Base-by-base conservation (phyloP, 2,113 vertebrate genomes). In the Progne subis region DNA sequence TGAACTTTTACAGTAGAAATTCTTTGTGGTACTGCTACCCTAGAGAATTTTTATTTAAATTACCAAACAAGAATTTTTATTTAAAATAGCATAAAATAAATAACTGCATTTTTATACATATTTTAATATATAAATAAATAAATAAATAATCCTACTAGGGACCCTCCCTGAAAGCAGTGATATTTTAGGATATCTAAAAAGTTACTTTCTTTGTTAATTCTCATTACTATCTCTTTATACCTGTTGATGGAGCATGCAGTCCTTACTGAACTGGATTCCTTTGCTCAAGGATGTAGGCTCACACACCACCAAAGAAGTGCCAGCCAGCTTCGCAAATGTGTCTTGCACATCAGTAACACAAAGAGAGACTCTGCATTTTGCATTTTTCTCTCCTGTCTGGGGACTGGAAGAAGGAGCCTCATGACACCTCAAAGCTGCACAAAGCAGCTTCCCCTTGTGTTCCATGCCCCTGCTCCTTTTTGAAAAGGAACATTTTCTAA, bases 401-500 rank as follows among this genome's bases (percentile, higher is more conserved):
- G 86, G 67, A 64, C 31, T 91, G 18, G 17, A 80, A 96, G 78
- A 56, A 84, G 84, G 96, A 97, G 24, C 18, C 39, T 59, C 29
- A 10, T 1, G 4, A 90, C 8, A 31, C 39, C 90, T 96, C 74
- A 83, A 60, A 97, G 69, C 52, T 79, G 81, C 49, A 69, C 57
- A 88, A 94, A 93, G 71, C 57, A 94, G 91, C 61, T 86, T 93
- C 82, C 69, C 81, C 86, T 82, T 24, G 11, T 84, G 86, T 81
- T 96, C 92, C 83, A 25, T 5, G 28, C 41, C 75, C 41, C 24
- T 14, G 11, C 90, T 94, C 91, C 92, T 80, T 77, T 85, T 65
- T 82, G 92, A 39, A 89, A 97, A 82, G 55, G 78, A 94, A 95
- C 65, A 77, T 80, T 92, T 63, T 94, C 83, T 79, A 92, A 90